These are phyloP conservation scores for Ifrita kowaldi DNA, from an alignment of 2,113 vertebrate species.

Conservation along the genomic window DNA sequence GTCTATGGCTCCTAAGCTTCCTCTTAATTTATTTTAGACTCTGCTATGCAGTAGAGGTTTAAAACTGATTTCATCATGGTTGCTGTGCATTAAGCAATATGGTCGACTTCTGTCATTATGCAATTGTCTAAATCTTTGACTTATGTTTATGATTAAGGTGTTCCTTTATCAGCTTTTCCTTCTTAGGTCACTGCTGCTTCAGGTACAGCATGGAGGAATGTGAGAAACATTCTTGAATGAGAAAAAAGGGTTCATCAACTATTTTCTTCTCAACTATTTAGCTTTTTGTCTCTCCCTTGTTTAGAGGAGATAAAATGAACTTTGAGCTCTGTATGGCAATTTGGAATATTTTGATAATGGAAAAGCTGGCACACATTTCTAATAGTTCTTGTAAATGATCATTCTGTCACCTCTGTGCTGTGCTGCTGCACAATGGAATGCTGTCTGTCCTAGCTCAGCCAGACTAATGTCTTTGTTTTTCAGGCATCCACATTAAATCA, in stretches of 20 bases:
- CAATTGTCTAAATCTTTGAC: background rate
- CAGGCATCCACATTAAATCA: conserved; percentile 73
- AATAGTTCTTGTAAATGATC: background rate
- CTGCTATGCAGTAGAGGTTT: background rate
- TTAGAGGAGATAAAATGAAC: background rate
- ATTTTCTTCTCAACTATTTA: background rate
- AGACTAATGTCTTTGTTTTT: background rate
- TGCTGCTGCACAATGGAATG: background rate
- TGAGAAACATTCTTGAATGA: background rate
- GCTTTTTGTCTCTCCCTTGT: background rate
- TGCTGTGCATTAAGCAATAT: background rate
- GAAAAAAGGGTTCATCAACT: background rate
- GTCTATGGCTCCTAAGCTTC: background rate
- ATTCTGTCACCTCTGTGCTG: background rate
- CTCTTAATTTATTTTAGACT: background rate
- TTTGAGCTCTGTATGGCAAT: background rate
- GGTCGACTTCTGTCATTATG: background rate
- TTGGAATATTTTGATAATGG: background rate
- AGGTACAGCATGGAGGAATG: background rate
- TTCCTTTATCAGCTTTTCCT: background rate
- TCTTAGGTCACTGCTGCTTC: background rate
- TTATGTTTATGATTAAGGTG: background rate
- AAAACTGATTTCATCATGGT: background rate
- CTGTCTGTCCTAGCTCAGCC: background rate
- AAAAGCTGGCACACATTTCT: background rate